Conservation (phyloP, 2,797 vertebrate genomes). For the Epinephelus awoara region DNA sequence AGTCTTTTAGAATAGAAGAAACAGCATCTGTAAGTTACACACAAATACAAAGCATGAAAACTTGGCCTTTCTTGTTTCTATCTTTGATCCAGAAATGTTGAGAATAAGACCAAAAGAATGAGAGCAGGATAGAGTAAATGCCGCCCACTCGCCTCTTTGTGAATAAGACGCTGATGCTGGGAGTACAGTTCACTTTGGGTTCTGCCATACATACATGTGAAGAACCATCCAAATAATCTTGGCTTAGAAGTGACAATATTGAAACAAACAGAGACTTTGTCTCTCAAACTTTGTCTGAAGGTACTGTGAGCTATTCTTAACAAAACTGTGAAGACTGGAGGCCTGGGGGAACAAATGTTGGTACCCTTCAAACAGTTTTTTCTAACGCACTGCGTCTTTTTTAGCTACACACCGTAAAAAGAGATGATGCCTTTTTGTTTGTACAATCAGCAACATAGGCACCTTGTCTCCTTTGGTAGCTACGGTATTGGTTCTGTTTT, state of each 20-base stretch:
- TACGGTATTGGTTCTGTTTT: constrained; percentile 43
- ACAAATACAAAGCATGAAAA: constrained; percentile 75
- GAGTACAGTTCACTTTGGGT: constrained; percentile 65
- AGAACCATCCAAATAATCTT: constrained; percentile 58
- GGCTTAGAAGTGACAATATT: constrained; percentile 74
- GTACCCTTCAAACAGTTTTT: constrained; percentile 50
- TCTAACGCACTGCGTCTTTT: constrained; percentile 45
- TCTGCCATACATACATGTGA: constrained; percentile 63
- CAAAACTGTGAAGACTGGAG: constrained; percentile 51
- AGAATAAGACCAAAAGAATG: constrained; percentile 76
- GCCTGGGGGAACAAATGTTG: constrained; percentile 45
- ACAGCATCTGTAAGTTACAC: constrained; percentile 81
- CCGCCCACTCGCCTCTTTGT: constrained; percentile 77
- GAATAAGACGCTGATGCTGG: constrained; percentile 65
- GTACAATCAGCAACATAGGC: constrained; percentile 72
- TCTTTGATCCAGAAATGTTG: constrained; percentile 82
- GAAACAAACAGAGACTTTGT: constrained; percentile 55
- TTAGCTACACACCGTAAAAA: constrained; percentile 51
- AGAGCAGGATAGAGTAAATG: constrained; percentile 75
- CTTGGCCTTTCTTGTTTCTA: constrained; percentile 78
- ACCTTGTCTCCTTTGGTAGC: constrained; percentile 53
- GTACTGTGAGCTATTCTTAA: constrained; percentile 56
- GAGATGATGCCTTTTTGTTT: constrained; percentile 46
- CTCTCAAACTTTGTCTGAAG: constrained; percentile 55
- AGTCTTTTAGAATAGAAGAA: constrained; percentile 75